A percentile compares a stretch with the other conserved stretches of the same genome.
Conservation (phyloP, 2,113 vertebrate species). For the Sylvietta virens region DNA sequence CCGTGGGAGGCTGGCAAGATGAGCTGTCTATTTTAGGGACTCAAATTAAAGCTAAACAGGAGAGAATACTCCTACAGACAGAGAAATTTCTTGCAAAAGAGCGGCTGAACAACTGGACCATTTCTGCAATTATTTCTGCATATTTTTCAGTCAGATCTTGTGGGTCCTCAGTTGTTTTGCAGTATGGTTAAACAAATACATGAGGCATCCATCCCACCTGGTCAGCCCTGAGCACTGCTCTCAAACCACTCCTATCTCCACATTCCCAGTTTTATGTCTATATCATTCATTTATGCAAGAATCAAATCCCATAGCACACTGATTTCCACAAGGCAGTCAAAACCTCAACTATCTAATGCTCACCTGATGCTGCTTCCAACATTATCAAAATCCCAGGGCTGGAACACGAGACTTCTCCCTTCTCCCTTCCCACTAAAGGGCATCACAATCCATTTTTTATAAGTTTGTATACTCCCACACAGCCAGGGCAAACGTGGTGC, state of each 20-base stretch:
- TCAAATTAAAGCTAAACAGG: neutral
- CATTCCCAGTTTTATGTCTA: neutral
- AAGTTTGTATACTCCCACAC: neutral
- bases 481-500: neutral
- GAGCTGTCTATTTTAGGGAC: neutral
- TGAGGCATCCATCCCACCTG: neutral
- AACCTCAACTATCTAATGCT: neutral
- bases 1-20: neutral
- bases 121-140: neutral
- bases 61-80: constrained; percentile 3
- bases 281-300: neutral
- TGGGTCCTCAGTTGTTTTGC: neutral
- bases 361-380: neutral
- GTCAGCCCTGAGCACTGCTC: neutral
- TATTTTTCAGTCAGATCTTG: neutral
- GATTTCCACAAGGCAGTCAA: neutral
- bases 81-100: neutral
- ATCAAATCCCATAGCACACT: neutral
- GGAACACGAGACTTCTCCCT: neutral
- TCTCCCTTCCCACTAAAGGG: neutral
- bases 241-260: neutral
- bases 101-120: neutral
- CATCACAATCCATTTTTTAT: neutral
- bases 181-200: neutral
- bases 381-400: neutral